Evolutionary conservation across 2,888 invertebrate species (phyloP).

Genomic region (Drosophila vallismaia): DNA sequence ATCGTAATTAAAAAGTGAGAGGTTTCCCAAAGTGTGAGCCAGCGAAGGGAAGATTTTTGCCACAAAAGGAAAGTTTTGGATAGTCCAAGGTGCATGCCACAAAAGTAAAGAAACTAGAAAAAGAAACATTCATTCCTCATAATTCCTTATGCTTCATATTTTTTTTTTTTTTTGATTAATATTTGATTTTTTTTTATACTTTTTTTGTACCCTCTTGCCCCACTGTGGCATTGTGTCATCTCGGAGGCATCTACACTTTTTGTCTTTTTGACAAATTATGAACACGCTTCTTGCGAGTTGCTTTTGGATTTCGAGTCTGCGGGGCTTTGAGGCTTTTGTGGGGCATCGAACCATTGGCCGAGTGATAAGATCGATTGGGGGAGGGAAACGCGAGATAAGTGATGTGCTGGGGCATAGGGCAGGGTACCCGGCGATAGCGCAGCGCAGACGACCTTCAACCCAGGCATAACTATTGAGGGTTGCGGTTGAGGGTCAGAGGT

Average conservation of each 20-base stretch:
- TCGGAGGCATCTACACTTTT: slow-evolving; percentile 2
- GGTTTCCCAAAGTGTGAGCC: slow-evolving; percentile 7
- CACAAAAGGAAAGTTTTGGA: no score
- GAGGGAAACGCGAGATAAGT: slow-evolving; percentile 6
- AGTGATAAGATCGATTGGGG: slow-evolving; percentile 53
- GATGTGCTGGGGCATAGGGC: neutral
- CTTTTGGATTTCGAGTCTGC: slow-evolving; percentile 4
- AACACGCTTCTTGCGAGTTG: slow-evolving; percentile 48
- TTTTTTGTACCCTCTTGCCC: neutral
- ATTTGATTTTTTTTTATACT: no score
- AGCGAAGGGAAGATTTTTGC: no score
- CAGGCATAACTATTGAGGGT: neutral
- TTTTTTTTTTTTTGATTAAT: slow-evolving; percentile 2
- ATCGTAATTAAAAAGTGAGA: neutral
- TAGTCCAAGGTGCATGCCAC: no score
- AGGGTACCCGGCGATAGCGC: neutral
- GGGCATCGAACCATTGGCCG: slow-evolving; percentile 49
- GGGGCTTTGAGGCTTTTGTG: slow-evolving; percentile 26
- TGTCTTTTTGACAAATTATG: slow-evolving; percentile 57
- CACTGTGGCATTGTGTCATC: neutral
- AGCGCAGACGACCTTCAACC: slow-evolving; percentile 11
- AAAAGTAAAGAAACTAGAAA: no score
- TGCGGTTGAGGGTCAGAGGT: slow-evolving; percentile 3
- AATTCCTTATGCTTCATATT: no score
- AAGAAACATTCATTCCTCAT: no score